Percentiles rank a stretch among this genome's conserved stretches.
phyloP scores from a whole-genome alignment of 1,140 invertebrate genomes.

The Forficula auricularia region DNA sequence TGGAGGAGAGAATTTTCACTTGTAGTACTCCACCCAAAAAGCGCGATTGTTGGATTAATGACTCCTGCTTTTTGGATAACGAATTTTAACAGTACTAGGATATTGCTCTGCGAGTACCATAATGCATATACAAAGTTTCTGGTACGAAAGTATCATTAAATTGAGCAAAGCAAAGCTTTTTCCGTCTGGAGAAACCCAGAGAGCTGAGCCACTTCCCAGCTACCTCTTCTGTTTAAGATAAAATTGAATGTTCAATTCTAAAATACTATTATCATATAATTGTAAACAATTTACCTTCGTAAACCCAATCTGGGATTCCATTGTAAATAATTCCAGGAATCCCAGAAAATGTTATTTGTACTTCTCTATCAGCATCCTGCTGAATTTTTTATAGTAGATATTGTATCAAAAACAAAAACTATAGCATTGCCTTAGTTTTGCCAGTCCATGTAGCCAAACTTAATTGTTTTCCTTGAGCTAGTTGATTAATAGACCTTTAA shows the following conservation, averaged over 20 bases:
- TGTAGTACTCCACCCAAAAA: too few relatives aligned
- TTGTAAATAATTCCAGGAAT: conserved; percentile 42
- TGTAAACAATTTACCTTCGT: conserved; percentile 48
- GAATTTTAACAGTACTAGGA: conserved; percentile 44
- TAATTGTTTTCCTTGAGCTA: conserved; percentile 29
- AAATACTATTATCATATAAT: not conserved
- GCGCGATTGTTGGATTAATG: too few relatives aligned
- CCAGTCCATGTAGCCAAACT: conserved; percentile 50
- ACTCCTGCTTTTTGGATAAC: conserved; percentile 51
- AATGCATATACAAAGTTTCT: conserved; percentile 30
- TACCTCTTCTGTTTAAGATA: conserved; percentile 61
- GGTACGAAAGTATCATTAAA: conserved; percentile 56
- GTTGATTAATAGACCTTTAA: conserved; percentile 21
- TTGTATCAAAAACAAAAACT: conserved; percentile 61
- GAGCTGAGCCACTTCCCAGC: conserved; percentile 59
- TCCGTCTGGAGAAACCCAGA: conserved; percentile 78
- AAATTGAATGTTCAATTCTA: too few relatives aligned
- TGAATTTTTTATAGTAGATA: conserved; percentile 44
- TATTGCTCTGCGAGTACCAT: conserved; percentile 52
- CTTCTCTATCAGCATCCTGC: conserved; percentile 29
- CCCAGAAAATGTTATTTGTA: conserved; percentile 34
- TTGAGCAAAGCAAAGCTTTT: conserved; percentile 60
- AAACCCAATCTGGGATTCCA: conserved; percentile 64
- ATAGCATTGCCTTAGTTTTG: conserved; percentile 47
- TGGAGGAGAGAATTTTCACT: too few relatives aligned